Base-by-base conservation (phyloP, 2,888 invertebrate genomes). In the Tetropium fuscum region DNA sequence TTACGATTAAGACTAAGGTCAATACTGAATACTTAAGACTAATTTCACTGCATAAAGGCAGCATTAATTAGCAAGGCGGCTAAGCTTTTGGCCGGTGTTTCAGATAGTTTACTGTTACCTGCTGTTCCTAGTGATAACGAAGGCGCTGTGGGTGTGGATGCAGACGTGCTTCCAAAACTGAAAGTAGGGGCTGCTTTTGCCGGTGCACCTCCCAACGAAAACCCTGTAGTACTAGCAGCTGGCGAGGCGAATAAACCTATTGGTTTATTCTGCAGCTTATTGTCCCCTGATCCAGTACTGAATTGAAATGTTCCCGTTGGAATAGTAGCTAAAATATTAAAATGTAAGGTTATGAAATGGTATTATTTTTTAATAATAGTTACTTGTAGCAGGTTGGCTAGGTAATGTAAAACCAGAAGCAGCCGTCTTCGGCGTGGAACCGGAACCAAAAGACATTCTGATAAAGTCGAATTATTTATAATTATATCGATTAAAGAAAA, bases 131-230 rank as follows among this genome's bases (percentile, higher is more conserved):
- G 13, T 5, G 43, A 41, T 13, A 30, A 54, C n/a, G 41, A 20
- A 11, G 83, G 80, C 30, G 83, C 81, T 0, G 83, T 77, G 0
- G 83, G 76, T 0, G 81, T 78, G 0, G 83, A 76, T 0, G 81
- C 78, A 3, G 78, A 72, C 0, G 83, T 75, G 0, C 81, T 81
- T 82, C 75, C 7, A 74, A 80, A 54, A 34, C 53, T 44, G 59
- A 67, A 58, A 20, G 59, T 48, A 43, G 67, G 25, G 7, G 61
- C 41, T 13, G 63, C 45, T 22, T 65, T 53, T 2, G 74, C 60
- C 3, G 71, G 55, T 16, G 70, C 68, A 25, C 13, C 27, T 7
- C 44, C 44, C 27, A 44, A 44, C 5, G 44, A 44, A 27, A 44
- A 44, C 18, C 44, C 44, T 16, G 44, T 27, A n/a, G 16, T 25